Base-by-base conservation (phyloP, 2,113 vertebrate species). In the Bucco capensis region DNA sequence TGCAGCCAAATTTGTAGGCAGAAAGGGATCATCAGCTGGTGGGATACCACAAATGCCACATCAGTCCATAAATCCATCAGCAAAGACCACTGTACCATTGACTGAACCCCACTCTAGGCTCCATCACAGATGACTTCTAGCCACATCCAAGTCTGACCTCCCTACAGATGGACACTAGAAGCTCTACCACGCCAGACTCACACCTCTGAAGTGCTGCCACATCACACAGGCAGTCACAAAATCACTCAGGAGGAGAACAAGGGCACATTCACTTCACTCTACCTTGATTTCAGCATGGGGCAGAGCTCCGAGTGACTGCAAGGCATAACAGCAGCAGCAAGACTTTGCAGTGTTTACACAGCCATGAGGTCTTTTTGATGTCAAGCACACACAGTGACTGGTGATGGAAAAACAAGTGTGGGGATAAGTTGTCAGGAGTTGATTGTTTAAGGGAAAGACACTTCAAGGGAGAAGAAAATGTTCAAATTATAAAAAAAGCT, bases 391-490 rank as follows among this genome's bases (percentile, higher is more conserved):
- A 37, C n/a, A 2, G 51, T 13, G 90, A 85, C 35, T 37, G 86
- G 56, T 13, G 73, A 90, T 75, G 76, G 90, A 75, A 72, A 85
- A 64, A 76, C 1, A 1, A 31, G 69, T 30, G 58, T 44, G 38
- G 60, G 64, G 78, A 90, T 44, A 83, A 71, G 30, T n/a, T 90
- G 86, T 79, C 89, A 91, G 74, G 77, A 89, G 92, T 87, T 91
- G 62, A 95, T 89, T 33, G 5, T 81, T 83, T 75, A 71, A 84
- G 83, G 38, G 89, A 88, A 69, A 94, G 78, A 62, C 58, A 82
- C 60, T 93, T 95, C 86, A 91, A 93, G 83, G 49, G 31, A 31
- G 40, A 83, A 71, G 76, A 94, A 91, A 78, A 89, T 31, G 78
- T 50, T 91, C 84, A 46, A 71, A 83, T 79, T 84, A 74, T 62